Evolutionary conservation across 2,797 vertebrate genomes (phyloP).

Genomic region (Hyperoplus immaculatus): DNA sequence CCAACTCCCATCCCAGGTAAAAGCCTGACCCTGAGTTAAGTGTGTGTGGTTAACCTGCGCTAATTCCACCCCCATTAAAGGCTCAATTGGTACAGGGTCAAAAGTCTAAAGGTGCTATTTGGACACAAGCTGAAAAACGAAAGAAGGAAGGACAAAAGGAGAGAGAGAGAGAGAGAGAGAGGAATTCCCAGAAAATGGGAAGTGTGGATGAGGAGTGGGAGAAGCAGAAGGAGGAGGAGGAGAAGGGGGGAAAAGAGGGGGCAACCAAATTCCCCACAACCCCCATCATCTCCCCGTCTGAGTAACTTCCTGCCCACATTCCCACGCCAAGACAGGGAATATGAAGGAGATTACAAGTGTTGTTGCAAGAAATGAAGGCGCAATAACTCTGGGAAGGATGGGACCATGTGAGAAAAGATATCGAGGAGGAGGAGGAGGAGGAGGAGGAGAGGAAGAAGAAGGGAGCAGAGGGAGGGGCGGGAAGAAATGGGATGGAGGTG

Average conservation of each 20-base stretch:
- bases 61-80: neutral
- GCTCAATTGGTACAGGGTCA: slow-evolving; percentile 34
- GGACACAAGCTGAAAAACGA: slow-evolving; percentile 24
- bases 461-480: neutral
- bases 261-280: slow-evolving; percentile 64
- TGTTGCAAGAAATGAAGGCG: slow-evolving; percentile 59
- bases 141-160: neutral
- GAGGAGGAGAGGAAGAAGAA: neutral
- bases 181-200: slow-evolving; percentile 12
- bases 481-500: neutral
- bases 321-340: slow-evolving; percentile 61
- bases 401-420: slow-evolving; percentile 31
- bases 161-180: neutral
- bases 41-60: slow-evolving; percentile 13
- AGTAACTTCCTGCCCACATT: slow-evolving; percentile 76
- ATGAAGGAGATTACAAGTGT: slow-evolving; percentile 60
- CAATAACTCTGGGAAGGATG: slow-evolving; percentile 34
- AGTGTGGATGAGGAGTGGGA: slow-evolving; percentile 1
- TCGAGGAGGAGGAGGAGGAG: slow-evolving; percentile 15
- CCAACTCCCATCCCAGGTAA: slow-evolving; percentile 8
- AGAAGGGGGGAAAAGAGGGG: slow-evolving; percentile 26
- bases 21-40: neutral
- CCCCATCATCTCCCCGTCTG: slow-evolving; percentile 63
- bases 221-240: neutral
- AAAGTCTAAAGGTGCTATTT: slow-evolving; percentile 25